Percentiles rank a stretch among this genome's conserved stretches.
Evolutionary conservation across 2,888 invertebrate genomes (phyloP).

Genomic region (Epinotia nisella): DNA sequence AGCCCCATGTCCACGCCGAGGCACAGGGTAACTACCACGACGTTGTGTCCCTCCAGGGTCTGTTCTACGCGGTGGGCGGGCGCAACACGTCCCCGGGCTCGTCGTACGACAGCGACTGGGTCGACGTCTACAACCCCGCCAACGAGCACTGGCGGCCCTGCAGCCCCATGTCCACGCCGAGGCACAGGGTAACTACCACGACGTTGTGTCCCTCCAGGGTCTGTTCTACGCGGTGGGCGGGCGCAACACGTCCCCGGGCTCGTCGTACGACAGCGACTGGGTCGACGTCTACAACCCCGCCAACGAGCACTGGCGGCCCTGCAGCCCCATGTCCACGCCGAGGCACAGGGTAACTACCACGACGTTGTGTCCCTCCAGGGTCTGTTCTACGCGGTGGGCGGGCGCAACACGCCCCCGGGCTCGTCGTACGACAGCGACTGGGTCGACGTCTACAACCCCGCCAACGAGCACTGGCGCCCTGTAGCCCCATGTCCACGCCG

Average conservation of each 20-base stretch:
- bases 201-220: slow-evolving; percentile 80
- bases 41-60: slow-evolving; percentile 82
- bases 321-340: slow-evolving; percentile 94
- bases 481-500: slow-evolving; percentile 94
- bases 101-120: slow-evolving; percentile 92
- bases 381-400: slow-evolving; percentile 96
- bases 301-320: slow-evolving; percentile 93
- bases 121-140: slow-evolving; percentile 93
- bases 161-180: slow-evolving; percentile 93
- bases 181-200: slow-evolving; percentile 78
- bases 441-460: slow-evolving; percentile 95
- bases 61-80: slow-evolving; percentile 96
- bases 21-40: too few relatives aligned
- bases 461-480: slow-evolving; percentile 93
- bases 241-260: slow-evolving; percentile 94
- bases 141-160: slow-evolving; percentile 94
- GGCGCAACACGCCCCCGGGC: slow-evolving; percentile 95
- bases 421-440: slow-evolving; percentile 92
- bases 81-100: slow-evolving; percentile 95
- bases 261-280: slow-evolving; percentile 94
- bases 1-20: too few relatives aligned
- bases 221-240: slow-evolving; percentile 97
- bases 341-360: slow-evolving; percentile 87
- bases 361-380: slow-evolving; percentile 80
- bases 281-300: slow-evolving; percentile 94